These are phyloP conservation scores for Sebastes glaucus DNA, from an alignment of 2,797 vertebrate genomes.

Conservation along the genomic window DNA sequence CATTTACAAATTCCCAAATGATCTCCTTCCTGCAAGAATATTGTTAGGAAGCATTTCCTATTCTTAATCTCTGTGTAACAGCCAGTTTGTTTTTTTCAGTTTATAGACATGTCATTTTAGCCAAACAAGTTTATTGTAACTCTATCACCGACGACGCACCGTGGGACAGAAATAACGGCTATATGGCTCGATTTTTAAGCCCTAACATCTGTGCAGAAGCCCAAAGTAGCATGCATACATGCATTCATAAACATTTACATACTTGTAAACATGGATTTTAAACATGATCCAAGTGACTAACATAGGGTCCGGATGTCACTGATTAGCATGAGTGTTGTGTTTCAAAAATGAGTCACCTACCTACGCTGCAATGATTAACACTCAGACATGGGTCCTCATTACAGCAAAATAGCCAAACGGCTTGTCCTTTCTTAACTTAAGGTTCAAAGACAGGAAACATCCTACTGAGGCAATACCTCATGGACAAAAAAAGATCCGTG, in stretches of 20 bases:
- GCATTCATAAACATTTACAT: conserved; percentile 79
- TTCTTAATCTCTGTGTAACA: not conserved
- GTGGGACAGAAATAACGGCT: conserved; percentile 31
- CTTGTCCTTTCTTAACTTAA: too few species aligned
- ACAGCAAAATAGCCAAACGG: too few species aligned
- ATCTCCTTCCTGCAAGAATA: not conserved
- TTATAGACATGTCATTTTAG: conserved; percentile 12
- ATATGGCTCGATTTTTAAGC: conserved; percentile 47
- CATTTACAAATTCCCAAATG: not conserved
- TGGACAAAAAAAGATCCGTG: too few species aligned
- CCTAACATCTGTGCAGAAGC: conserved; percentile 70
- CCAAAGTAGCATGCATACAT: conserved; percentile 71
- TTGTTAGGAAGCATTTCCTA: not conserved
- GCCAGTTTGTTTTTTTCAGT: not conserved
- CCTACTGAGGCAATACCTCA: too few species aligned
- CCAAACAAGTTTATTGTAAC: conserved; percentile 9
- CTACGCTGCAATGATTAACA: conserved; percentile 40
- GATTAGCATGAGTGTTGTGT: conserved; percentile 66
- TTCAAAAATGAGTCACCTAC: conserved; percentile 63
- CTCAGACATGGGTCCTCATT: conserved; percentile 12
- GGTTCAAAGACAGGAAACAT: too few species aligned
- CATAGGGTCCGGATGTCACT: conserved; percentile 65
- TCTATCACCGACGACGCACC: not conserved
- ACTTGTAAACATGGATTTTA: conserved; percentile 70
- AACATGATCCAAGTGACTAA: conserved; percentile 68